Evolutionary conservation across 2,797 vertebrate genomes (phyloP).

Genomic region (Tympanoctomys barrerae): DNA sequence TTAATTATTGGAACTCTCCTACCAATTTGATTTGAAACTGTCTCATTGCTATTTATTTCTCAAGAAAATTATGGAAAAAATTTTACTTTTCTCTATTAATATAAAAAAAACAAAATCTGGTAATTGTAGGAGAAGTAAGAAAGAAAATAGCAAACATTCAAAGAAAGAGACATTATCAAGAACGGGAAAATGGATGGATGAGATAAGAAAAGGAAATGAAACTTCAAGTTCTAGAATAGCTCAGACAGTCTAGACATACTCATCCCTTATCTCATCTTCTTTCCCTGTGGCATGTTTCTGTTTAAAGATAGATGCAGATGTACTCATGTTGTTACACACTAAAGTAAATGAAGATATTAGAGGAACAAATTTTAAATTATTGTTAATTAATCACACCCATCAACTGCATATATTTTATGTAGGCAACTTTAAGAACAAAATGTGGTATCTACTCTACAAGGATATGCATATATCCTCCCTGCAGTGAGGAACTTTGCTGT

Average conservation of each 20-base stretch:
- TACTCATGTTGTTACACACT: background rate
- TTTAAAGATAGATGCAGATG: constrained; percentile 12
- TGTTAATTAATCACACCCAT: background rate
- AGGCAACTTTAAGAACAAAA: background rate
- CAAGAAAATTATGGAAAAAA: too few species aligned
- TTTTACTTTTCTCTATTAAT: too few species aligned
- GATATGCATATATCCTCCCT: background rate
- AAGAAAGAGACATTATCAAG: constrained; percentile 1
- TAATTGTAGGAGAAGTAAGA: background rate
- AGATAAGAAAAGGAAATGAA: background rate
- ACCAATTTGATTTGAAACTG: too few species aligned
- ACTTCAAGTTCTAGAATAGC: background rate
- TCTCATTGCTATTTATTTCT: too few species aligned
- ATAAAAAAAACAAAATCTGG: background rate
- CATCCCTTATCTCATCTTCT: background rate
- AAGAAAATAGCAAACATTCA: background rate
- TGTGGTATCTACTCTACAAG: background rate
- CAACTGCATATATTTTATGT: background rate
- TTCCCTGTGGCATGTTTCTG: background rate
- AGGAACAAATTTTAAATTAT: constrained; percentile 15
- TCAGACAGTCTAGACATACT: background rate
- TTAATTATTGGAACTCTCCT: too few species aligned
- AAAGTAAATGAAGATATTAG: background rate
- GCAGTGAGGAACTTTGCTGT: background rate
- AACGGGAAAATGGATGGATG: background rate